Evolutionary conservation across 2,113 vertebrate genomes (phyloP), one percentile per base, ranked within the genome.

Genomic region (Cynoglossus semilaevis): DNA sequence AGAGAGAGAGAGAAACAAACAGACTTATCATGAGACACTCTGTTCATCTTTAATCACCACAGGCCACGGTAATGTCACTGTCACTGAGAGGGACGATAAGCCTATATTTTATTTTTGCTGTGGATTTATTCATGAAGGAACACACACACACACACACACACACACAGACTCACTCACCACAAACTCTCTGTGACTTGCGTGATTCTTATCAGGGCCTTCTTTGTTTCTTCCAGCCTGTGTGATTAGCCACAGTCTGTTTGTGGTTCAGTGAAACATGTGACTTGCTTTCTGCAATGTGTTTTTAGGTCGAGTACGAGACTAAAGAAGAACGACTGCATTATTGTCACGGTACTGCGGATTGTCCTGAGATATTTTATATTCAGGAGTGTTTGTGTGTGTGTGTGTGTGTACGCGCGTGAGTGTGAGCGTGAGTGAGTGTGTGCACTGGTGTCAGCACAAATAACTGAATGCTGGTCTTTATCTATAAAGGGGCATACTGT

Each of bases 401-500:
- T 17, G 55, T 67, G 55, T 56, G 41, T 54, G 58, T 9, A 18
- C 37, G 37, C 18, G 64, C 11, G 11, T 55, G 41, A 2, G 17
- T 65, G 63, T 15, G 55, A 51, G 49, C 66, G 42, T 56, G 66
- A 14, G 42, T 29, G 58, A 34, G 63, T 15, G 37, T 56, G 43
- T 9, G 34, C 22, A 7, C 57, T 65, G 12, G 59, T 57, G 67
- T 50, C 74, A 62, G 64, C 58, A 72, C 75, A 80, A 45, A 51
- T 76, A 72, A 77, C 60, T 77, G 65, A 82, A 78, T 82, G 79
- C 79, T 85, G 84, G 74, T 80, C 74, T 82, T 81, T 77, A 74
- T 79, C 74, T 80, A 53, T 81, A 63, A 82, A 84, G 77, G 82
- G 80, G 82, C 79, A 81, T 77, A 81, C 72, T 68, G 63, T 81